phyloP scores from a whole-genome alignment of 1,140 invertebrate genomes.

The Laodelphax striatellus region DNA sequence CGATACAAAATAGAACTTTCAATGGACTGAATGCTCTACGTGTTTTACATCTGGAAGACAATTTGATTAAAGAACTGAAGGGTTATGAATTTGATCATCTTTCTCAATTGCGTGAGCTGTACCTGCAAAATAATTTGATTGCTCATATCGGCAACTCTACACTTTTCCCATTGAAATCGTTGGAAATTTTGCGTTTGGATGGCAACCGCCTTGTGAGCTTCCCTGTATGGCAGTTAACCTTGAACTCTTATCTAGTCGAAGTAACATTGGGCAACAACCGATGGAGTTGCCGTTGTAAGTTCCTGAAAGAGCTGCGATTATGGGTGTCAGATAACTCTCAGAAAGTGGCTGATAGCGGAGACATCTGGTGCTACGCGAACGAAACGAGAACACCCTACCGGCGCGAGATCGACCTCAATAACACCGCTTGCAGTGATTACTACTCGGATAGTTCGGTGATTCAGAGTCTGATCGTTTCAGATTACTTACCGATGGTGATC shows the following conservation, averaged over 20 bases:
- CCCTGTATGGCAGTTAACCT: conserved; percentile 70
- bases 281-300: conserved; percentile 84
- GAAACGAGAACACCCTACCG: conserved; percentile 56
- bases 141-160: conserved; percentile 67
- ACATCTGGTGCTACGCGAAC: conserved; percentile 69
- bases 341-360: conserved; percentile 61
- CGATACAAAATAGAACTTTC: conserved; percentile 84
- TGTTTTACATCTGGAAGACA: conserved; percentile 74
- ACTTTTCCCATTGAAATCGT: conserved; percentile 57
- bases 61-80: conserved; percentile 62
- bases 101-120: conserved; percentile 64
- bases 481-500: conserved; percentile 74
- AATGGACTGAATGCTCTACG: conserved; percentile 73
- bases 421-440: conserved; percentile 70
- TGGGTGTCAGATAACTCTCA: conserved; percentile 73
- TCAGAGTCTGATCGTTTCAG: conserved; percentile 68
- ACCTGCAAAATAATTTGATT: conserved; percentile 78
- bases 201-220: conserved; percentile 72
- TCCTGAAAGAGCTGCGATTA: conserved; percentile 69
- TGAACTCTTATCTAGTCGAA: conserved; percentile 56
- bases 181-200: conserved; percentile 70
- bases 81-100: conserved; percentile 86
- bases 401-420: conserved; percentile 66
- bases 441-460: conserved; percentile 70
- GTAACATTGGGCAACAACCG: conserved; percentile 66